Conservation (phyloP, 92 coral and sea anemone genomes). For the Umimayanthus kanabou region DNA sequence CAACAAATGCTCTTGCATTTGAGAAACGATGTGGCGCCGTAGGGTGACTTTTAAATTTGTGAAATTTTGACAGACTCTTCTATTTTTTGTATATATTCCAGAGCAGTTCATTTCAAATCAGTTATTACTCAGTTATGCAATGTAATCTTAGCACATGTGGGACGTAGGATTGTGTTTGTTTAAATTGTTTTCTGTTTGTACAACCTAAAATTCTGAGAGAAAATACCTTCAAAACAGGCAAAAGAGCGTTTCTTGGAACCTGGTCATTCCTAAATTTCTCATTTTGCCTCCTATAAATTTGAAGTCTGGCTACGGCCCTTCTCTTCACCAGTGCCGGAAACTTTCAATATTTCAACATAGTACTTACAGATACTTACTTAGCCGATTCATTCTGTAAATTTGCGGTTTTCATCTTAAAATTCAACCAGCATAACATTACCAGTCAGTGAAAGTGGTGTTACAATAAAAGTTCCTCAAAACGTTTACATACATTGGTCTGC, state of each 20-base stretch:
- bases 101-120: constrained; percentile 3
- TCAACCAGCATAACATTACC: too few relatives aligned
- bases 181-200: neutral
- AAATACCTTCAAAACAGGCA: neutral
- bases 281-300: neutral
- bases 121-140: neutral
- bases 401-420: too few relatives aligned
- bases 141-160: neutral
- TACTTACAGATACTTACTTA: too few relatives aligned
- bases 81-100: neutral
- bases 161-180: neutral
- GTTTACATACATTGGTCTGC: too few relatives aligned
- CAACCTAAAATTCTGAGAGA: neutral
- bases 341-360: too few relatives aligned
- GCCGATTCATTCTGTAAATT: too few relatives aligned
- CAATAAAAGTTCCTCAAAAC: too few relatives aligned
- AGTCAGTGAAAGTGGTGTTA: too few relatives aligned
- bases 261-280: neutral
- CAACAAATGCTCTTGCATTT: too few relatives aligned
- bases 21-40: too few relatives aligned
- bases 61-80: neutral
- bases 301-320: neutral
- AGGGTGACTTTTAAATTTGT: neutral
- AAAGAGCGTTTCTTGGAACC: too few relatives aligned
- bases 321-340: too few relatives aligned